phyloP scores from a whole-genome alignment of 2,113 vertebrate genomes.

The Callionymus lyra region DNA sequence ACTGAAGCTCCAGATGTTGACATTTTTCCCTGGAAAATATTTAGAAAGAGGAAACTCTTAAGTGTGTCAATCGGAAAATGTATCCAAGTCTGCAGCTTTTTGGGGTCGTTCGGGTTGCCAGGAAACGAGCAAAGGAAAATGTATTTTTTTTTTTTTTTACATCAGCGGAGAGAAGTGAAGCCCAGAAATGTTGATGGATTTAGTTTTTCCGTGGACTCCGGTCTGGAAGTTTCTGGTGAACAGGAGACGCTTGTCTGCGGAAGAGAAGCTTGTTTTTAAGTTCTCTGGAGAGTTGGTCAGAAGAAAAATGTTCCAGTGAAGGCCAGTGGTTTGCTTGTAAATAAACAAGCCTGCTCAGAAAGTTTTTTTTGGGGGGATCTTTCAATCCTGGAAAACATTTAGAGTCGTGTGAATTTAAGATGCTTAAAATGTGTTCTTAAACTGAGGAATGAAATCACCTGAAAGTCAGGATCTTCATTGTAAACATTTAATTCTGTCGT shows the following conservation, averaged over 20 bases:
- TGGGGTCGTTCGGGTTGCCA: conserved; percentile 61
- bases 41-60: conserved; percentile 1
- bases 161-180: conserved; percentile 65
- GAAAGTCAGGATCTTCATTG: too few species aligned
- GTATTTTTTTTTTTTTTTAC: conserved; percentile 78
- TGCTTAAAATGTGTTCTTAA: too few species aligned
- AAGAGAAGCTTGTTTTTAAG: conserved; percentile 32
- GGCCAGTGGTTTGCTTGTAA: too few species aligned
- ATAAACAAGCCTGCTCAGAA: too few species aligned
- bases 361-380: too few species aligned
- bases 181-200: conserved; percentile 64
- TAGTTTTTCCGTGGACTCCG: conserved; percentile 58
- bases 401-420: too few species aligned
- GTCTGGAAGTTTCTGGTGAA: conserved; percentile 8
- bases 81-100: conserved; percentile 73
- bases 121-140: conserved; percentile 73
- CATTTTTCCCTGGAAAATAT: background rate
- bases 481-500: too few species aligned
- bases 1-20: too few species aligned
- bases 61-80: conserved; percentile 71
- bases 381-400: too few species aligned
- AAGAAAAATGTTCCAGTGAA: too few species aligned
- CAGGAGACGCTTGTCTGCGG: background rate
- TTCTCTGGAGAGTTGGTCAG: conserved; percentile 19
- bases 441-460: too few species aligned